Conservation (phyloP, 2,113 vertebrate species). For the Cettia cetti region DNA sequence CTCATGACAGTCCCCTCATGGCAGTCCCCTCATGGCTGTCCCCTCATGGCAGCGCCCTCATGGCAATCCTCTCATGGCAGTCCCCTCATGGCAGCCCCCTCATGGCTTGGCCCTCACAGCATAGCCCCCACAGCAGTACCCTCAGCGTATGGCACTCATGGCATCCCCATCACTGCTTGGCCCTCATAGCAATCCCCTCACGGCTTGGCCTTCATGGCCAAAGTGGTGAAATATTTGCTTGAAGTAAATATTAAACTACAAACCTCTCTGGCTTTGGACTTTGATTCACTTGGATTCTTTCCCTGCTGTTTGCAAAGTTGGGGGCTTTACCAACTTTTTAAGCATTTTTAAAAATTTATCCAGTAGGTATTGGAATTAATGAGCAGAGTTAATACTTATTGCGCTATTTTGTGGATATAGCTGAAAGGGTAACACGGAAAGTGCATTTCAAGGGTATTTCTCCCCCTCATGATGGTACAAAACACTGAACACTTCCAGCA, state of each 20-base stretch:
- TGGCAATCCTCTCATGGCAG: too few species aligned
- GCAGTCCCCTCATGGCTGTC: too few species aligned
- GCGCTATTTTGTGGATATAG: background rate
- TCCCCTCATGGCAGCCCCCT: background rate
- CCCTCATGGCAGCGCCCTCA: too few species aligned
- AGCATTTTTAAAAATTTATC: background rate
- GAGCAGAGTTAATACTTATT: background rate
- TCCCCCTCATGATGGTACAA: background rate
- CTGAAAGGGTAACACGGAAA: background rate
- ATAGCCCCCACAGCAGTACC: background rate
- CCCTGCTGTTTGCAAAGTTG: background rate
- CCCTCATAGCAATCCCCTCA: background rate
- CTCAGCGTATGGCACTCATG: background rate
- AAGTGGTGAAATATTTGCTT: constrained; percentile 50
- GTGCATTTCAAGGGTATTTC: background rate
- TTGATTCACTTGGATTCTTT: background rate
- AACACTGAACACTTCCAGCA: background rate
- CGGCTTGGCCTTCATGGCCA: background rate
- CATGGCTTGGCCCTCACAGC: background rate
- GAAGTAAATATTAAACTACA: constrained; percentile 25
- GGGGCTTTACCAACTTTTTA: background rate
- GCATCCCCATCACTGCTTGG: too few species aligned
- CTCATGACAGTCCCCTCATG: too few species aligned
- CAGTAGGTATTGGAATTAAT: background rate
- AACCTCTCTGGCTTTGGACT: background rate